These are phyloP conservation scores for Delia radicum DNA, from an alignment of 1,140 invertebrate genomes.

Conservation along the genomic window DNA sequence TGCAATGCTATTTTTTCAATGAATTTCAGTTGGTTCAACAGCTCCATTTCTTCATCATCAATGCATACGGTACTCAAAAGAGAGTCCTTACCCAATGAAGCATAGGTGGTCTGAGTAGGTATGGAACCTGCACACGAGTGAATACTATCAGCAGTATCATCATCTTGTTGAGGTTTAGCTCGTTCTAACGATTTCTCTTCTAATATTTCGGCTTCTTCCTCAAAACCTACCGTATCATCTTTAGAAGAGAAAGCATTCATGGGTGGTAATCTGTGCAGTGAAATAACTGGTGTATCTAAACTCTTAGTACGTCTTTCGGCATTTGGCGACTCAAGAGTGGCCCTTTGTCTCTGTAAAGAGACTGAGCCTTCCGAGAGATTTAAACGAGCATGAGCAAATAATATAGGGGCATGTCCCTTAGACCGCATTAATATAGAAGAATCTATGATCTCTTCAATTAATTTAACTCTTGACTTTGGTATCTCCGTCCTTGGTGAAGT, in stretches of 20 bases:
- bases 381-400: conserved; percentile 74
- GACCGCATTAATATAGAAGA: conserved; percentile 55
- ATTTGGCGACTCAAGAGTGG: conserved; percentile 70
- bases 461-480: conserved; percentile 47
- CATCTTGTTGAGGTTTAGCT: conserved; percentile 33
- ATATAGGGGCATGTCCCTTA: conserved; percentile 71
- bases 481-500: conserved; percentile 30
- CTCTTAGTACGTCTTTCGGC: conserved; percentile 76
- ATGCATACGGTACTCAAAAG: conserved; percentile 57
- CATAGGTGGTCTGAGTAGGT: conserved; percentile 44
- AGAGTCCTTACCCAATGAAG: conserved; percentile 36
- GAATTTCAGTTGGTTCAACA: conserved; percentile 57
- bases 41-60: conserved; percentile 60
- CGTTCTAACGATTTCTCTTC: conserved; percentile 60
- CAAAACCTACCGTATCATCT: conserved; percentile 77
- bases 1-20: conserved; percentile 53
- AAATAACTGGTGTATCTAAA: conserved; percentile 78
- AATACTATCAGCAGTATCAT: conserved; percentile 48
- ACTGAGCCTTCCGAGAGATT: conserved; percentile 81
- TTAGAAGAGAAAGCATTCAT: conserved; percentile 84
- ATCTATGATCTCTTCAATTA: conserved; percentile 54
- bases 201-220: conserved; percentile 66
- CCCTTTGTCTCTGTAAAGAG: conserved; percentile 71
- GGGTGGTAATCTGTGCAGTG: conserved; percentile 73
- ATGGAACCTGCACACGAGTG: conserved; percentile 53